A percentile compares a stretch with the other conserved stretches of the same genome.
Evolutionary conservation across 2,113 vertebrate genomes (phyloP).

Genomic region (Nycticebus coucang): DNA sequence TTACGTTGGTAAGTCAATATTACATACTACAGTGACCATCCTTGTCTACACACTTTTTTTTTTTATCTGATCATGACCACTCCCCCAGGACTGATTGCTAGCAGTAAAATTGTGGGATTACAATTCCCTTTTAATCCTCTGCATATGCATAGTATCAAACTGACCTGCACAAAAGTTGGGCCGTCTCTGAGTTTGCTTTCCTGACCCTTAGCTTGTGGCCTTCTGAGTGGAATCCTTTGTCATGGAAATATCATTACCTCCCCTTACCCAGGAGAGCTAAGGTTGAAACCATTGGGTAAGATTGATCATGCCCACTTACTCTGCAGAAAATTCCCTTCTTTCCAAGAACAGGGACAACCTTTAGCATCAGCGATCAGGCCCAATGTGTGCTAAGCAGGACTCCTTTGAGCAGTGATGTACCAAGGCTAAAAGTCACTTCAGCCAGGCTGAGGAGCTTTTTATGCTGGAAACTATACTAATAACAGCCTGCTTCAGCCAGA

Average conservation of each 20-base stretch:
- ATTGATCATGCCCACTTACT: not conserved
- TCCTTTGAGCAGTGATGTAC: not conserved
- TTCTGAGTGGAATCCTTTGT: not conserved
- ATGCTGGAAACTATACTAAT: not conserved
- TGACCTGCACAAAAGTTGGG: not conserved
- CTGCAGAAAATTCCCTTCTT: not conserved
- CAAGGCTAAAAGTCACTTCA: not conserved
- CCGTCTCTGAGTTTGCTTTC: not conserved
- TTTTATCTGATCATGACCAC: not conserved
- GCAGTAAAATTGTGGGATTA: not conserved
- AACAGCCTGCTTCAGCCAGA: not conserved
- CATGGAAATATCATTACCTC: not conserved
- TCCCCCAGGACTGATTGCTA: not conserved
- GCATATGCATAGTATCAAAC: too few relatives aligned
- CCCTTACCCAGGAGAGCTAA: not conserved
- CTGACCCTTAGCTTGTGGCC: not conserved
- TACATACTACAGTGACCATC: not conserved
- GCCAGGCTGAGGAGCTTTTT: not conserved
- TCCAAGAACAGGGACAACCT: not conserved
- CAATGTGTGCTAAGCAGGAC: fast-evolving
- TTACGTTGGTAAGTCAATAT: not conserved
- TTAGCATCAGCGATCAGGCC: not conserved
- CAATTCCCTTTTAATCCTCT: not conserved
- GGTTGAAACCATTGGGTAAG: not conserved
- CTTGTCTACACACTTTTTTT: not conserved